Conservation (phyloP, 30 jellyfish, hydroid and myxozoan genomes). For the Hydractinia symbiolongicarpus region DNA sequence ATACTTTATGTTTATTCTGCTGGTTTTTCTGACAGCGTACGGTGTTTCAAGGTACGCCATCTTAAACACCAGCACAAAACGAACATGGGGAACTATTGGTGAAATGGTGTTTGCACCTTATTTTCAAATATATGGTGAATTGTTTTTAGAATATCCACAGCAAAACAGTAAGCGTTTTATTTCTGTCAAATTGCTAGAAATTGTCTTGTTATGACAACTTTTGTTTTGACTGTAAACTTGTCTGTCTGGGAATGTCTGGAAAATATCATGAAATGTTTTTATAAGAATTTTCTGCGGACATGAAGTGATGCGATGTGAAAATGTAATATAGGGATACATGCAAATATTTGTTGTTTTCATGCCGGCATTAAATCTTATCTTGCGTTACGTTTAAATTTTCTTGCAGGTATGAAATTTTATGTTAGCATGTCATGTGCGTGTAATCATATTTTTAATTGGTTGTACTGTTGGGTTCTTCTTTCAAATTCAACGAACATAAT, state of each 20-base stretch:
- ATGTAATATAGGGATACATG: no score
- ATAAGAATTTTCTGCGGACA: not conserved
- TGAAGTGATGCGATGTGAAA: no score
- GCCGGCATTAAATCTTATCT: no score
- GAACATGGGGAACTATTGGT: slow-evolving; percentile 14
- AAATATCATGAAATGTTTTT: not conserved
- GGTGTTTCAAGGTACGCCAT: slow-evolving; percentile 36
- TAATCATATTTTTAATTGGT: no score
- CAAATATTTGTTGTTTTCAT: no score
- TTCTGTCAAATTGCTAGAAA: not conserved
- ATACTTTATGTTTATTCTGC: slow-evolving; percentile 22
- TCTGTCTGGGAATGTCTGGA: not conserved
- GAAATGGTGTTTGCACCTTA: slow-evolving; percentile 21
- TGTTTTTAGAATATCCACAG: slow-evolving; percentile 27
- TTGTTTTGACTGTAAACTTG: not conserved
- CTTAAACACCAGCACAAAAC: slow-evolving; percentile 4
- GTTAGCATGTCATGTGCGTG: no score
- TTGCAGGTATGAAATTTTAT: no score
- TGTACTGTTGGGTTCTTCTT: no score
- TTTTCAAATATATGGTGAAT: slow-evolving; percentile 36
- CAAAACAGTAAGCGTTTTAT: not conserved
- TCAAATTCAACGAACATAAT: no score
- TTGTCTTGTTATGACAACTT: not conserved
- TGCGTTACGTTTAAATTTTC: no score
- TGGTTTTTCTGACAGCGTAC: slow-evolving; percentile 28